Base-by-base conservation (phyloP, 2,797 vertebrate genomes). In the Hydrolagus colliei region DNA sequence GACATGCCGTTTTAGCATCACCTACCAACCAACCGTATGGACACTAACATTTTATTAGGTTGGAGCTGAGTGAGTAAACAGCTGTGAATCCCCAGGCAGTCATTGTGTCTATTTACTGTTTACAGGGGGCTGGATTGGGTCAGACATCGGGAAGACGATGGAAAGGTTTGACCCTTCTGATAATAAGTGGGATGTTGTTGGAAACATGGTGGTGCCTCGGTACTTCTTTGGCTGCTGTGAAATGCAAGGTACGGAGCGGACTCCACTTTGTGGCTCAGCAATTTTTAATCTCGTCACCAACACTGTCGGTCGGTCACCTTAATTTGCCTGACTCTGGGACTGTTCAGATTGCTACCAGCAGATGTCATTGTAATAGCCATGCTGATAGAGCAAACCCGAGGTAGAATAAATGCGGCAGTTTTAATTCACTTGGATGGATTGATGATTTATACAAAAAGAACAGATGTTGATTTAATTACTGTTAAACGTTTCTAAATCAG, bases 161-260 rank as follows among this genome's bases (percentile, higher is more conserved):
- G 98, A 99, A 91, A 94, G 97, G 86, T 99, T 96, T 75, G 98
- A 99, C 91, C 97, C 97, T 0, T 96, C 95, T 88, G 97, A 98
- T 89, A 99, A 99, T 88, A 96, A 93, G 85, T 99, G 98, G 98
- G 97, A 98, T 91, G 91, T 97, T 61, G 96, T 98, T 16, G 98
- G 96, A 88, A 96, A 86, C 90, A 98, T 99, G 97, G 93, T 93
- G 0, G 90, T 97, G 86, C 96, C 98, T 2, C 96, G 98, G 20
- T 98, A 98, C 89, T 97, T 95, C 90, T 99, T 99, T 87, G 98
- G 97, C 82, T 99, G 98, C 91, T 98, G 97, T 91, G 97, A 99
- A 92, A 94, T 98, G 77, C 96, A 98, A 93, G 98, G 98, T 98
- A 89, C 88, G 76, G 86, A 85, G 52, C n/a, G 10, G 10, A 11